Conservation (phyloP, 2,113 vertebrate species). For the Ascaphus truei region DNA sequence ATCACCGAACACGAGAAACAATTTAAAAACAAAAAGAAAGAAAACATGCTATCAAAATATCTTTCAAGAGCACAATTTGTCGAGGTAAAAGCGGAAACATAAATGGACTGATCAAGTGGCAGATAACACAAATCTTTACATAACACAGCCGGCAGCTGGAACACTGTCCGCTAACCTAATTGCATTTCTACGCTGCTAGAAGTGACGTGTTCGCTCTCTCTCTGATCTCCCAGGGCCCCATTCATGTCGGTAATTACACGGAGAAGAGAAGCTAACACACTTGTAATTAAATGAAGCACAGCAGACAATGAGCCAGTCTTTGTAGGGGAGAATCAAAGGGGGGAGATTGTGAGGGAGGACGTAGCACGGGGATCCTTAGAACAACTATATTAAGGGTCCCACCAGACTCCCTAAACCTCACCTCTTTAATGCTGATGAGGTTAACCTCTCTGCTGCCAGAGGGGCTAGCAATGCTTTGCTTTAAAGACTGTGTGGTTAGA, state of each 20-base stretch:
- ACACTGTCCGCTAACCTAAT: constrained; percentile 56
- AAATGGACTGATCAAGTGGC: constrained; percentile 33
- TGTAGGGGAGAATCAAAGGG: constrained; percentile 42
- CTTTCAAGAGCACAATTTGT: constrained; percentile 35
- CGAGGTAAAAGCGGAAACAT: constrained; percentile 29
- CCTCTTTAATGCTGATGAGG: no score
- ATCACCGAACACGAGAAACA: background rate
- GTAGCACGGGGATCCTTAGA: constrained; percentile 1
- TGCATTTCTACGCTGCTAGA: constrained; percentile 54
- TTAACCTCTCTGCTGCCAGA: no score
- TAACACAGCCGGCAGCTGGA: constrained; percentile 57
- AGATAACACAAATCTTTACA: constrained; percentile 55
- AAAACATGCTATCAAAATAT: constrained; percentile 2
- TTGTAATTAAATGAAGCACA: constrained; percentile 63
- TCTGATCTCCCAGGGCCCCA: constrained; percentile 53
- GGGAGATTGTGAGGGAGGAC: background rate
- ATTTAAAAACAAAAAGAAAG: constrained; percentile 14
- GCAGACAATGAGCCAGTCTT: constrained; percentile 55
- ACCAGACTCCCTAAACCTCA: no score
- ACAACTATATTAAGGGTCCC: background rate
- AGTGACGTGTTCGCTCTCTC: constrained; percentile 43
- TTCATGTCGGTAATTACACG: constrained; percentile 63
- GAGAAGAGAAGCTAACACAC: constrained; percentile 51
- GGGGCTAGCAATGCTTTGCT: no score
- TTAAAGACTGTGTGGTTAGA: no score